A percentile compares a stretch with the other conserved stretches of the same genome.
Evolutionary conservation across 2,113 vertebrate species (phyloP).

Genomic region (Empidonax traillii): DNA sequence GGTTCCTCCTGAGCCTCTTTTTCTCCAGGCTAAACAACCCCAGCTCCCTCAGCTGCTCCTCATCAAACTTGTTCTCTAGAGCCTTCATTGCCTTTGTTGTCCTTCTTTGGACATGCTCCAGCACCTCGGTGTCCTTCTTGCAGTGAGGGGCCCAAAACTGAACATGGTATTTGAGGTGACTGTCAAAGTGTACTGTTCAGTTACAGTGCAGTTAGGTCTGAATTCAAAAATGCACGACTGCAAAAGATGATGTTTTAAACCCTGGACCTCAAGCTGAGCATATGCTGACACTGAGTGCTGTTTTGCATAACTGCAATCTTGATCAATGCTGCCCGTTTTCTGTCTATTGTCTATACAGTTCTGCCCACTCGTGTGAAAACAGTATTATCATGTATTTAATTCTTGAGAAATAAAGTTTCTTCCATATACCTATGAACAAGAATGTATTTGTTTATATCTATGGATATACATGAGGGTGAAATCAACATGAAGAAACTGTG

Average conservation of each 20-base stretch:
- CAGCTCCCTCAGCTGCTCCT: neutral
- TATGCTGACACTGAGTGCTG: neutral
- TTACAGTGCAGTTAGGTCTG: neutral
- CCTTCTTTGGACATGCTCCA: rapidly evolving
- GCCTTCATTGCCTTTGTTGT: neutral
- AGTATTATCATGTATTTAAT: neutral
- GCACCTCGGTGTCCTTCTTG: neutral
- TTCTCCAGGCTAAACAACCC: neutral
- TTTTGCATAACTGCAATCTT: neutral
- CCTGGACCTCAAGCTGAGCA: neutral
- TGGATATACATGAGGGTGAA: neutral
- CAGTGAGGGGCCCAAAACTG: too few species aligned
- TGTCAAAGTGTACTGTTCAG: rapidly evolving
- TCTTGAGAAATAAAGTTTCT: neutral
- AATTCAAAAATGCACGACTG: neutral
- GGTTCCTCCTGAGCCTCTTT: neutral
- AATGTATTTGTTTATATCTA: neutral
- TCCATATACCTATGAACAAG: neutral
- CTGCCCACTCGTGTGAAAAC: neutral
- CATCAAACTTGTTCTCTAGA: neutral
- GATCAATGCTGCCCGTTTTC: neutral
- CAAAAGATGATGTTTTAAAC: neutral
- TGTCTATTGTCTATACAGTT: neutral
- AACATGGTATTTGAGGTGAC: neutral
- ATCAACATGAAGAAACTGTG: neutral